phyloP scores from a whole-genome alignment of 2,888 invertebrate genomes.

The Capitulum mitella region DNA sequence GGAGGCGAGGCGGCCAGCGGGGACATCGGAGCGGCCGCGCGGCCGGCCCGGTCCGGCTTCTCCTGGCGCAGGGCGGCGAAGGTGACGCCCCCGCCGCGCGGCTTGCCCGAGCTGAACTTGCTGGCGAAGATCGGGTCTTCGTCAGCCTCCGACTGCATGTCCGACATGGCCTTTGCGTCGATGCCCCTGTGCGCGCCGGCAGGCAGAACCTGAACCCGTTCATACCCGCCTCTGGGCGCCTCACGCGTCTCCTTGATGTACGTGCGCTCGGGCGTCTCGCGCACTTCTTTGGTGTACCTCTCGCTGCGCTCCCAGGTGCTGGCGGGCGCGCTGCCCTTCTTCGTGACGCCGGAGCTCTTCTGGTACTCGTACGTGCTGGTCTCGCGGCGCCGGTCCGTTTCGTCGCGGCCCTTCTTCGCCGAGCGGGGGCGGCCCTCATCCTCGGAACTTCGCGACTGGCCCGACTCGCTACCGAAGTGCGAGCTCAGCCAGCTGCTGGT shows the following conservation, averaged over 20 bases:
- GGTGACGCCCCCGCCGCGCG: slow-evolving; percentile 24
- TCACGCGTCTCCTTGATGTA: background rate
- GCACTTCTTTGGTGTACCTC: slow-evolving; percentile 11
- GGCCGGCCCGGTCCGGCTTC: background rate
- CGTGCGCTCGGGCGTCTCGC: slow-evolving; percentile 1
- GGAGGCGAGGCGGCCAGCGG: slow-evolving; percentile 24
- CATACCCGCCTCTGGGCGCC: background rate
- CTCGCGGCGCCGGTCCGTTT: background rate
- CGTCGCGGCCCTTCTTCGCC: background rate
- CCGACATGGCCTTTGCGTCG: background rate
- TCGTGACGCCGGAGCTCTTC: background rate
- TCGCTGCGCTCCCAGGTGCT: background rate
- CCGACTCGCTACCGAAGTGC: slow-evolving; percentile 67
- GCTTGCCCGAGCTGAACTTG: slow-evolving; percentile 33
- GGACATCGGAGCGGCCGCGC: background rate
- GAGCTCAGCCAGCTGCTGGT: slow-evolving; percentile 86
- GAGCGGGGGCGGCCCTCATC: slow-evolving; percentile 26
- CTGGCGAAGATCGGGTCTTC: slow-evolving; percentile 33
- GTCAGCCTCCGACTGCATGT: slow-evolving; percentile 13
- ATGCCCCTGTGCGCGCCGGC: background rate
- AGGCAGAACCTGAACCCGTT: slow-evolving; percentile 24
- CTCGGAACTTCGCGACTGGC: slow-evolving; percentile 84
- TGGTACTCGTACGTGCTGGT: background rate
- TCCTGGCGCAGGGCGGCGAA: background rate
- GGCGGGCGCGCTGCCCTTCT: background rate